Base-by-base conservation (phyloP, 2,888 invertebrate species). In the Epinotia demarniana region DNA sequence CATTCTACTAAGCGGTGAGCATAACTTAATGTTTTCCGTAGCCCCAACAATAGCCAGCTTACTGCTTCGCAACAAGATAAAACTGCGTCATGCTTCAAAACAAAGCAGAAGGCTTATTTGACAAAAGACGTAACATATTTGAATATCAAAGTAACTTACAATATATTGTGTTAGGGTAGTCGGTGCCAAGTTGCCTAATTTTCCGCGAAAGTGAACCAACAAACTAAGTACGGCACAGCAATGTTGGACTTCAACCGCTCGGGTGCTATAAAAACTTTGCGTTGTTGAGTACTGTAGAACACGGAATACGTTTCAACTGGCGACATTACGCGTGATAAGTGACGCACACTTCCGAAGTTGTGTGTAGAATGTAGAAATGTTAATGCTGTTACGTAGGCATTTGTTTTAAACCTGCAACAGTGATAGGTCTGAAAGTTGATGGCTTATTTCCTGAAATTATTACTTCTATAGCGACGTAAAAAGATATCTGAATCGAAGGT, bases 191-290 rank as follows among this genome's bases (percentile, higher is more conserved):
- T 39, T 63, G 39, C 16, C 70, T 71, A 75, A 75, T 71, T 75
- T 70, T 66, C 70, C 39, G 70, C 58, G 43, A 71, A 71, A 71
- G 75, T 66, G 70, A 53, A 70, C 53, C 33, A 66, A 43, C 67
- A 18, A 55, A 73, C 70, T 64, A 71, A 70, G 75, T 70, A 39
- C 62, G 39, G 64, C 69, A n/a, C 55, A 23, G 68, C 68, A 69
- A 46, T 73, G 73, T 67, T 60, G 60, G 70, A 75, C 49, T 66
- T 58, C 18, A 53, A 70, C 70, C 68, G 57, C 84, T 76, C 66
- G 88, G 84, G 88, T 80, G 84, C 79, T 82, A 83, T 87, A 86
- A 86, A 88, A 89, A 89, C 87, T 88, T 88, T 78, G 78, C 78
- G 77, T 69, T 75, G n/a, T 60, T 39, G 46, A 43, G 39, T 43